Evolutionary conservation across 2,888 invertebrate genomes (phyloP).

Genomic region (Agrochola circellaris): DNA sequence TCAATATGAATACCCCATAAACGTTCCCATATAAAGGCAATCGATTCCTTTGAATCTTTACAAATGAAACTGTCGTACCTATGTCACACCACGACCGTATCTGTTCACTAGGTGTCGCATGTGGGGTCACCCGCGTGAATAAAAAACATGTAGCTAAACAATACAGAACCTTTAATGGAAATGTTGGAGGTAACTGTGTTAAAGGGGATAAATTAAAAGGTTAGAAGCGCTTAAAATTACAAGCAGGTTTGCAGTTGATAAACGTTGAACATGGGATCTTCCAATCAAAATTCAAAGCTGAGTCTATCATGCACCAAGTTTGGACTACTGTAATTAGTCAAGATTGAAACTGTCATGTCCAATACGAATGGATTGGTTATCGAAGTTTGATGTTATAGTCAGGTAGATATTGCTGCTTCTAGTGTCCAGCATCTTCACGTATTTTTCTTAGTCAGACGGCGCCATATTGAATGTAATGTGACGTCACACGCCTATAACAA

Average conservation of each 20-base stretch:
- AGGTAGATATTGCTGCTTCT: not conserved
- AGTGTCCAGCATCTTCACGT: no score
- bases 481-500: no score
- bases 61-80: constrained; percentile 60
- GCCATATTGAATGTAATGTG: no score
- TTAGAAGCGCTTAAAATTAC: not conserved
- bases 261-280: not conserved
- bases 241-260: no score
- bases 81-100: constrained; percentile 32
- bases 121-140: constrained; percentile 7
- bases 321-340: not conserved
- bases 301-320: not conserved
- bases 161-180: not conserved
- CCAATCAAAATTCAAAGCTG: not conserved
- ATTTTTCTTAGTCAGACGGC: not conserved
- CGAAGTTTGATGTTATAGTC: not conserved
- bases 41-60: constrained; percentile 49
- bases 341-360: not conserved
- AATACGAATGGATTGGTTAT: not conserved
- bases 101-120: constrained; percentile 2
- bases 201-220: not conserved
- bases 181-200: not conserved
- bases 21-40: constrained; percentile 33
- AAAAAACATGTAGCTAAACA: not conserved
- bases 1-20: constrained; percentile 27